Base-by-base conservation (phyloP, 2,797 vertebrate species). In the Xenops minutus region DNA sequence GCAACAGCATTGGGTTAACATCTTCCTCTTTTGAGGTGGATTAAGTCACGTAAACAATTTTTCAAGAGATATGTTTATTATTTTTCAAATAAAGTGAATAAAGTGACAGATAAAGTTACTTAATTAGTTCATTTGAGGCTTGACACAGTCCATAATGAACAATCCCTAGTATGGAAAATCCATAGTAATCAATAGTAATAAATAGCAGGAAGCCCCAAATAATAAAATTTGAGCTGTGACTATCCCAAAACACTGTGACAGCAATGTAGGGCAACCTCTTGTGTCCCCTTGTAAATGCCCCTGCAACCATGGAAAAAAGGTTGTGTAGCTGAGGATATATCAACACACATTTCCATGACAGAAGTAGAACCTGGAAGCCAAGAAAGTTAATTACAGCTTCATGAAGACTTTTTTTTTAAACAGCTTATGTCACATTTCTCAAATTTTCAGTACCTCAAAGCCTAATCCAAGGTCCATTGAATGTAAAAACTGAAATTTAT, bases 201-300 rank as follows among this genome's bases (percentile, higher is more conserved):
- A 78, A 61, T 56, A 54, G 12, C 34, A 79, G 12, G 19, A 78
- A 74, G 29, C 22, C 15, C 7, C 12, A 36, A 66, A 49, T 26
- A 81, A 75, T n/a, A 83, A 88, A 69, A 55, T 64, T 29, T 76
- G 10, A 71, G 13, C 27, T 77, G 20, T 83, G 26, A n/a, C 9
- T 73, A 44, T 34, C 12, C 22, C 49, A 74, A 72, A 85, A 51
- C 30, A 64, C 21, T n/a, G 14, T 23, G 26, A 72, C 0, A 0
- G 17, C 6, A 19, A 0, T 3, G 2, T 43, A 52, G 18, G 20
- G 12, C 10, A 83, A 30, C 7, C 7, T 6, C 21, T 41, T 51
- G 3, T 26, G 8, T 56, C 9, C 4, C 5, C 10, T 39, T 41
- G 14, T 14, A 4, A 63, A 6, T 36, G 12, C n/a, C 13, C n/a